Evolutionary conservation across 2,113 vertebrate genomes (phyloP), one percentile per base, ranked within the genome.

Genomic region (Psittacula cyanocephala): DNA sequence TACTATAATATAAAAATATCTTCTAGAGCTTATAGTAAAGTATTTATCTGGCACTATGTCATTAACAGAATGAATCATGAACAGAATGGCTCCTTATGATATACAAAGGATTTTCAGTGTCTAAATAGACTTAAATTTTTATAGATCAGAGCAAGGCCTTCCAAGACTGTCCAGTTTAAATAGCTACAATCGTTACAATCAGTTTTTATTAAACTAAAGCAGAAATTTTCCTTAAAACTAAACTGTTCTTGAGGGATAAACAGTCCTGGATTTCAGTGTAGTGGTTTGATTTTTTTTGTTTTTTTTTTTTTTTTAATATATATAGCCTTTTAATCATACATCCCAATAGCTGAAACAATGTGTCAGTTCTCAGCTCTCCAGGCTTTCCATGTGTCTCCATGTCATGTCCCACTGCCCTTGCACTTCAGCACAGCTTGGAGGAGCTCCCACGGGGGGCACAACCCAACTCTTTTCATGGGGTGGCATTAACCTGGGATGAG

Each of bases 401-500:
- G 31, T 3, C 18, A 13, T 1, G 1, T 55, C 29, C n/a, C 65
- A 20, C 27, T 81, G 68, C 28, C 20, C 19, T 64, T 53, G 53
- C 41, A 9, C 22, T 57, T 17, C 2, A 7, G n/a, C 1, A 4
- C 28, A 43, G 29, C n/a, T 27, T 27, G 7, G 2, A 49, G 44
- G 23, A 86, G 69, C 39, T 29, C 17, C 31, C 17, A 43, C 1
- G 1, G 10, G 17, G 24, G 59, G 69, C 20, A 22, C 19, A 52
- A 7, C 24, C 18, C 0, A 0, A 8, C 18, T 31, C 5, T 23
- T 57, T 47, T 37, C 55, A 11, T 33, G 20, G 25, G 39, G 19
- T 67, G 50, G 10, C 53, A 17, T 59, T 74, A 44, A 19, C 22
- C 7, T n/a, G 18, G 50, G 39, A 35, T 55, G 33, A 29, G 33